Evolutionary conservation across 2,113 vertebrate genomes (phyloP), one percentile per base, ranked within the genome.

Genomic region (Leucopsar rothschildi): DNA sequence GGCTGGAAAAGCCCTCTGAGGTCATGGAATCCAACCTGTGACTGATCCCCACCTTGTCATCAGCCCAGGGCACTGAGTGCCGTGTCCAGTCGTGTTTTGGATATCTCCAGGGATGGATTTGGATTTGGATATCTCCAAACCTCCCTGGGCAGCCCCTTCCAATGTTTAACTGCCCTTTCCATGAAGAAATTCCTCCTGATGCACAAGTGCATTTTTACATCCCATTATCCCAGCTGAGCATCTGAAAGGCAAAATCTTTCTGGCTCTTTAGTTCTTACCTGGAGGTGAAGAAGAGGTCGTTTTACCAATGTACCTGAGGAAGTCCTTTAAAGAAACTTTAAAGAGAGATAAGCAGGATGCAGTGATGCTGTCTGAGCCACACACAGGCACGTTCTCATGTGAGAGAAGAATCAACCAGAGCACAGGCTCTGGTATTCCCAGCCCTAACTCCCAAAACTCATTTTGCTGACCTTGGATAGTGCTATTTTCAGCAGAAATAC

Each of bases 271-370:
- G 17, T 9, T 57, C 57, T 68, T 25, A 3, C 1, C 0, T 3
- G 4, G 18, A 19, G 20, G 28, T 5, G 40, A 42, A 7, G 37
- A 18, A 7, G 31, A 70, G 20, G 29, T 39, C 4, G 0, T 66
- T 20, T 49, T 39, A 33, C 16, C 37, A 22, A 5, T n/a, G 20
- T 16, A 11, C 22, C n/a, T 14, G 45, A 37, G 52, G 23, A 89
- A 45, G 1, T 10, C 19, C 37, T 56, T 35, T 22, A 19, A 44
- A 72, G 70, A 25, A 68, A 11, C 7, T 6, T 49, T 5, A 21
- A 27, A 8, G 2, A 17, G 64, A 52, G 75, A 5, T 2, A 1
- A 1, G 16, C 37, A 4, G 60, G n/a, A 12, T 7, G 0, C 0
- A 0, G 1, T 21, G 70, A 2, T 45, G 88, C 73, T 28, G 42